Evolutionary conservation across 2,797 vertebrate genomes (phyloP), one percentile per base, ranked within the genome.

Genomic region (Adrianichthys oophorus): DNA sequence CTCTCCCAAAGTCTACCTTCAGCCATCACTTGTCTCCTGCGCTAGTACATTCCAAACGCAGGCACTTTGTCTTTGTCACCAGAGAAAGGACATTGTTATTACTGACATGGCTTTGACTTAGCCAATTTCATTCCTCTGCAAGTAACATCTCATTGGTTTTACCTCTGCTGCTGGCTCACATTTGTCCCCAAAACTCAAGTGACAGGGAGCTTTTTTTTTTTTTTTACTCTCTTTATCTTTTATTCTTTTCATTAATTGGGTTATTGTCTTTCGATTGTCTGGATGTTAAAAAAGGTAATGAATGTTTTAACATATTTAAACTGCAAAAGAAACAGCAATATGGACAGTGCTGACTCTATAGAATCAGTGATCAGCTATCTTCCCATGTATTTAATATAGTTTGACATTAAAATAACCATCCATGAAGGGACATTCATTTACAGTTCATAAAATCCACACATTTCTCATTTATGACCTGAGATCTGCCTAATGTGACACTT

Each of bases 1-100:
- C 93, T 94, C 93, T 93, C 93, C 90, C 89, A 92, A 93, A 94
- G 93, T 92, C 92, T 94, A 93, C 93, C 91, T 91, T 89, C 85
- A 92, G 93, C 92, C 93, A 88, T 95, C 94, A 94, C 90, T 93
- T 76, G 90, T 94, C 92, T 92, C 89, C 83, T 72, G 86, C 91
- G 90, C 90, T 92, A 89, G 92, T 93, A 93, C 89, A 92, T 91
- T 91, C 93, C 91, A 91, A 93, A 94, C 83, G 92, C 93, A 94
- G 92, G 93, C 93, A 94, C 94, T 95, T 94, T 95, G 94, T 96
- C 95, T 96, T 94, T 95, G 95, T 96, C 95, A 96, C 86, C 72
- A 75, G 87, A 89, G 92, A 94, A 92, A 94, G 93, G 94, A 95
- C 94, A 95, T 95, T 94, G 93, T 94, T 94, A 95, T 95, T 94